Evolutionary conservation across 2,113 vertebrate species (phyloP).

Genomic region (Accipiter cooperii): DNA sequence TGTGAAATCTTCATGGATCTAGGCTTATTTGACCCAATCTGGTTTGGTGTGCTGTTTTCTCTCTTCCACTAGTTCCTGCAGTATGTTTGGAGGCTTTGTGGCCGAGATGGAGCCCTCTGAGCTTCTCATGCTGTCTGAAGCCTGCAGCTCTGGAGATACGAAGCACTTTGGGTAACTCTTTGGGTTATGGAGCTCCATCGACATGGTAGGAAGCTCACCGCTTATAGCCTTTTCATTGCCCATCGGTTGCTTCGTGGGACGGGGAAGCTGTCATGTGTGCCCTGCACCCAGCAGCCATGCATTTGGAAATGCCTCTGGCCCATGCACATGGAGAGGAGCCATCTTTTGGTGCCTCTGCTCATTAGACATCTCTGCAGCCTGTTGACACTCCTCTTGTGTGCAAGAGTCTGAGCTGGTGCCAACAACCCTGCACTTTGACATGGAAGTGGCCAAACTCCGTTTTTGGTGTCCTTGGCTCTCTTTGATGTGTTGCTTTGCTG

Average conservation of each 20-base stretch:
- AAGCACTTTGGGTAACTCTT: background rate
- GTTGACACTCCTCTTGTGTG: accelerated
- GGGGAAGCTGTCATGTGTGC: background rate
- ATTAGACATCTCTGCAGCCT: background rate
- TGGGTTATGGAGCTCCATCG: background rate
- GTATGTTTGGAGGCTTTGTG: background rate
- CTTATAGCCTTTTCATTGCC: background rate
- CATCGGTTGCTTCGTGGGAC: accelerated
- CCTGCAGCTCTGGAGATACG: background rate
- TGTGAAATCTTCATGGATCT: background rate
- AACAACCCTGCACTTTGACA: constrained; percentile 28
- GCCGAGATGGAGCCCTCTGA: background rate
- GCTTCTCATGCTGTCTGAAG: background rate
- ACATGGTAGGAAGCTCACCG: background rate
- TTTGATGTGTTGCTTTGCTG: constrained; percentile 15
- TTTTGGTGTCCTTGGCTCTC: constrained; percentile 9
- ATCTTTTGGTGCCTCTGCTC: background rate
- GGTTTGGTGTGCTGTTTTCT: background rate
- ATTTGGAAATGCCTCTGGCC: background rate
- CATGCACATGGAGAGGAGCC: background rate
- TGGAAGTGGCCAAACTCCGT: background rate
- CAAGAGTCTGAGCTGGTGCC: background rate
- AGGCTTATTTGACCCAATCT: background rate
- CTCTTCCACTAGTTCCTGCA: background rate
- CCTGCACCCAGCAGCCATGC: background rate